These are phyloP conservation scores for Actinopyga echinites DNA, from an alignment of 53 echinoderm and acorn worm genomes.

Conservation along the genomic window DNA sequence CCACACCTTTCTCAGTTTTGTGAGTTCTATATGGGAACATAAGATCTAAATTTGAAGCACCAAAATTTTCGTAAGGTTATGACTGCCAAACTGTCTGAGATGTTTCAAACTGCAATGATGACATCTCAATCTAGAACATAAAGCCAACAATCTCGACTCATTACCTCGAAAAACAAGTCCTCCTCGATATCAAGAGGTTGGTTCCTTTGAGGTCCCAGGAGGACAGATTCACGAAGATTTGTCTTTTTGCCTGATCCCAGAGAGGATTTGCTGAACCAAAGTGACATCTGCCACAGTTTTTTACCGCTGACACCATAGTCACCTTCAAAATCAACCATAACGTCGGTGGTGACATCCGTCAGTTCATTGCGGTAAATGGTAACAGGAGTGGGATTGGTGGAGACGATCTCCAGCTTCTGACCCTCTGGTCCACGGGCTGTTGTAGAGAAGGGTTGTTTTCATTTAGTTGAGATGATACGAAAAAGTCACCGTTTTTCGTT, in stretches of 20 bases:
- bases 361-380: conserved; percentile 4
- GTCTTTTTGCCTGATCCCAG: conserved; percentile 14
- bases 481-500: too few relatives aligned
- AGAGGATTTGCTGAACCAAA: conserved; percentile 28
- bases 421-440: not conserved
- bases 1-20: too few relatives aligned
- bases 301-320: conserved; percentile 16
- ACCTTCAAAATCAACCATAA: conserved; percentile 1
- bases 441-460: too few relatives aligned
- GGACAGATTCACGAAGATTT: conserved; percentile 9
- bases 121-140: too few relatives aligned
- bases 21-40: too few relatives aligned
- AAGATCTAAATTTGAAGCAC: too few relatives aligned
- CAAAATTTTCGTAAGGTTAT: too few relatives aligned
- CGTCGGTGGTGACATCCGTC: conserved; percentile 12
- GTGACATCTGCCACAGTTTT: conserved; percentile 35
- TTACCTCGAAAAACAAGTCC: conserved; percentile 10
- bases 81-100: too few relatives aligned
- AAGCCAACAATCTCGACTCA: too few relatives aligned
- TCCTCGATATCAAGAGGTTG: conserved; percentile 7
- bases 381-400: conserved; percentile 3
- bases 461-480: too few relatives aligned
- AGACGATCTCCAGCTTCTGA: not conserved
- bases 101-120: too few relatives aligned
- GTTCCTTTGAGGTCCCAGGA: not conserved